Percentiles rank a stretch among this genome's conserved stretches.
phyloP scores from a whole-genome alignment of 2,888 invertebrate genomes.

The Pollenia angustigena region DNA sequence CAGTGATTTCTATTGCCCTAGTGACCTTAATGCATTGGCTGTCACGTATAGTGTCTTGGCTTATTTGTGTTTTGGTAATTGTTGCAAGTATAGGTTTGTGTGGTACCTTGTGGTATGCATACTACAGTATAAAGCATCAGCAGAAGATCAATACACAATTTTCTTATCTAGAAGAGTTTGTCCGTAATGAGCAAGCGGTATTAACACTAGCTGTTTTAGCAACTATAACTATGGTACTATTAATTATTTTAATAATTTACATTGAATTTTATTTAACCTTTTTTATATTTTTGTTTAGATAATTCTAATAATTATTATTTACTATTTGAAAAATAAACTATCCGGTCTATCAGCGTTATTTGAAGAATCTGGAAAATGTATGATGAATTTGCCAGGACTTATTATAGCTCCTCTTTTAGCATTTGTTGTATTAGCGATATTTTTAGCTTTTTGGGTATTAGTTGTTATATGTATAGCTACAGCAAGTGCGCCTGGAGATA shows the following conservation, averaged over 20 bases:
- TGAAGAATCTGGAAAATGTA: slow-evolving; percentile 94
- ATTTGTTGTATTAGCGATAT: slow-evolving; percentile 90
- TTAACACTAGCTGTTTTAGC: slow-evolving; percentile 93
- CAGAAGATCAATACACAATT: slow-evolving; percentile 77
- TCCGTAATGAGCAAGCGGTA: slow-evolving; percentile 94
- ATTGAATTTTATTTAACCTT: not conserved
- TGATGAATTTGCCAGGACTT: slow-evolving; percentile 92
- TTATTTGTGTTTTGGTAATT: slow-evolving; percentile 92
- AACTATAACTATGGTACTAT: slow-evolving; percentile 91
- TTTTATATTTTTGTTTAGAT: slow-evolving; percentile 85
- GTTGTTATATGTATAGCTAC: slow-evolving; percentile 93
- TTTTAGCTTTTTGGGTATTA: slow-evolving; percentile 94
- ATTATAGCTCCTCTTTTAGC: slow-evolving; percentile 94
- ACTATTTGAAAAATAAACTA: slow-evolving; percentile 91
- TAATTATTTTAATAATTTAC: not conserved
- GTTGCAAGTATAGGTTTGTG: slow-evolving; percentile 91
- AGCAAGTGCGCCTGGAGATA: slow-evolving; percentile 89
- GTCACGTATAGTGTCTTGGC: slow-evolving; percentile 93
- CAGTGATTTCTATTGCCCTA: slow-evolving; percentile 93
- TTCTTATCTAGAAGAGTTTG: slow-evolving; percentile 89
- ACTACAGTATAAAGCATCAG: slow-evolving; percentile 88
- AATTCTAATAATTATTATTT: slow-evolving; percentile 89
- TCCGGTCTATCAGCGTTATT: slow-evolving; percentile 93
- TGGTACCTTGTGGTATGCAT: slow-evolving; percentile 94
- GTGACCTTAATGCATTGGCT: slow-evolving; percentile 93